A percentile compares a stretch with the other conserved stretches of the same genome.
Conservation (phyloP, 2,113 vertebrate species). For the Panthera leo region DNA sequence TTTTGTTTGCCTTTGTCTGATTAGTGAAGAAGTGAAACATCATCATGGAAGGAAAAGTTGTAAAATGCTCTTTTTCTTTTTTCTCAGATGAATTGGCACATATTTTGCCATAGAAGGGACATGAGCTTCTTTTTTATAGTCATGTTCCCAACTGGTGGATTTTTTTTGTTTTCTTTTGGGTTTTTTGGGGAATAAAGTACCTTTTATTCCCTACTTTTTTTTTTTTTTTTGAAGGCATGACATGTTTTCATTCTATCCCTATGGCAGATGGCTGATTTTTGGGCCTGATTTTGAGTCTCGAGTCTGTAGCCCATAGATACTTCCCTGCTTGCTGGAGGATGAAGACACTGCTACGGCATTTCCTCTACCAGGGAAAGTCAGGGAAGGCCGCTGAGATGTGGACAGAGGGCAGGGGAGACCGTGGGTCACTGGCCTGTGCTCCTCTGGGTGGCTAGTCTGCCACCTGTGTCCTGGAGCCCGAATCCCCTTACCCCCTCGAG, state of each 20-base stretch:
- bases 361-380: background rate
- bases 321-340: background rate
- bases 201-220: background rate
- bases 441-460: background rate
- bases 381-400: background rate
- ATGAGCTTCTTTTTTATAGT: background rate
- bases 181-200: background rate
- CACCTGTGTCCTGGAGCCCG: background rate
- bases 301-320: background rate
- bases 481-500: accelerated
- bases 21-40: background rate
- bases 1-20: background rate
- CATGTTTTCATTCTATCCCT: background rate
- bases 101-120: background rate
- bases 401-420: background rate
- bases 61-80: background rate
- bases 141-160: background rate
- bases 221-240: background rate
- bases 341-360: background rate
- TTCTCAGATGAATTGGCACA: background rate
- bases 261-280: background rate
- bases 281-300: background rate
- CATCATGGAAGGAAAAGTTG: background rate
- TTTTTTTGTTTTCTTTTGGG: background rate
- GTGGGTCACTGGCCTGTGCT: background rate